Percentiles rank a stretch among this genome's conserved stretches.
Conservation (phyloP, 2,888 invertebrate genomes). For the Noctua janthe region DNA sequence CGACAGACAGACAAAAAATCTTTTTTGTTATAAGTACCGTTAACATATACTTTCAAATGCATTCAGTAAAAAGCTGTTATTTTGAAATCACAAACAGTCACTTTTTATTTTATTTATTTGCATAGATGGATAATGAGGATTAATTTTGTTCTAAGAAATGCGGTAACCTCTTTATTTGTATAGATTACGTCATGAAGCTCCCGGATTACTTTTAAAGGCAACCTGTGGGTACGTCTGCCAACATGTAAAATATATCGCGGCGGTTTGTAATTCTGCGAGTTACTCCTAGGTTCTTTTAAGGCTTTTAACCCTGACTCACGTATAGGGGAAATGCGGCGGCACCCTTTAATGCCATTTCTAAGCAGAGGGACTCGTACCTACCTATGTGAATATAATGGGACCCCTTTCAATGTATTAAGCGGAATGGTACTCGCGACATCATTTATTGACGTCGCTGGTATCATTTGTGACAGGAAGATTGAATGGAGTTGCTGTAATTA, state of each 20-base stretch:
- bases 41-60: too few relatives aligned
- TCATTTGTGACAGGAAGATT: constrained; percentile 11
- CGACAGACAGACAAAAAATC: too few relatives aligned
- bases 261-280: constrained; percentile 34
- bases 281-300: constrained; percentile 50
- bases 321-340: constrained; percentile 63
- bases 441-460: constrained; percentile 23
- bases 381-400: constrained; percentile 35
- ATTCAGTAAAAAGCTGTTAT: too few relatives aligned
- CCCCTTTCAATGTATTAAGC: constrained; percentile 55
- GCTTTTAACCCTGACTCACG: constrained; percentile 71
- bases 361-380: constrained; percentile 51
- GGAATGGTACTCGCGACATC: constrained; percentile 38
- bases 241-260: neutral
- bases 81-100: too few relatives aligned
- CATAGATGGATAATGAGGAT: neutral
- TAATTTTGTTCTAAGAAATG: too few relatives aligned
- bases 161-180: too few relatives aligned
- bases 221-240: neutral
- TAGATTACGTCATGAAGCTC: neutral
- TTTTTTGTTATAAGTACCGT: too few relatives aligned
- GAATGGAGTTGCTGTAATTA: neutral
- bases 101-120: too few relatives aligned
- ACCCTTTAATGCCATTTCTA: constrained; percentile 60
- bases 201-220: neutral